Conservation (phyloP, 2,797 vertebrate genomes). For the Erpetoichthys calabaricus region DNA sequence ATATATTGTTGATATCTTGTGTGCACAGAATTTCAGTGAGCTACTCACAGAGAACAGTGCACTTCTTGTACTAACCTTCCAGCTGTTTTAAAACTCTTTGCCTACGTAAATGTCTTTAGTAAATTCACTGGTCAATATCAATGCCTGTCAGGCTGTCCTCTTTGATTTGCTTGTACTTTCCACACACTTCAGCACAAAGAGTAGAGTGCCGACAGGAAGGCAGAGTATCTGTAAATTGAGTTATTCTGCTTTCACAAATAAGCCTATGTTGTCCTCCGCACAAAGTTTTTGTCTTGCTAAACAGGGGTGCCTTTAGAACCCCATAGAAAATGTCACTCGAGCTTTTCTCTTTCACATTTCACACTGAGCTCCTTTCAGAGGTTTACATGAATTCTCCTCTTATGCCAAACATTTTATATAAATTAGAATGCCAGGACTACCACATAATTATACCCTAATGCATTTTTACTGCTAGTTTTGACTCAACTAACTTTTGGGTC, state of each 20-base stretch:
- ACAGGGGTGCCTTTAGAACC: not conserved
- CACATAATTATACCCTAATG: too few relatives aligned
- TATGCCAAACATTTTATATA: too few relatives aligned
- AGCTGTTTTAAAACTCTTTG: conserved; percentile 6
- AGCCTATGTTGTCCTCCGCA: conserved; percentile 3
- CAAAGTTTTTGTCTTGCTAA: not conserved
- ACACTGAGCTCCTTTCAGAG: too few relatives aligned
- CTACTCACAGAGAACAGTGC: conserved; percentile 4
- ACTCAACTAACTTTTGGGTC: too few relatives aligned
- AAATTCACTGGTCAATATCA: conserved; percentile 2
- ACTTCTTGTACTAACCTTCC: conserved; percentile 6
- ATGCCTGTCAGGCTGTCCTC: conserved; percentile 1
- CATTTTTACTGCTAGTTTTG: too few relatives aligned
- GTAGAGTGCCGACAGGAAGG: not conserved
- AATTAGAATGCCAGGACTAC: too few relatives aligned
- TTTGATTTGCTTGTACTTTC: conserved; percentile 2
- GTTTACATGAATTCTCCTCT: too few relatives aligned
- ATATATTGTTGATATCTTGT: too few relatives aligned
- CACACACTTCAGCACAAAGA: conserved; percentile 1
- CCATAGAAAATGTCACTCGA: not conserved
- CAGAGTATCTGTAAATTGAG: not conserved
- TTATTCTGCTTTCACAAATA: conserved; percentile 5
- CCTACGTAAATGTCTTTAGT: conserved; percentile 4
- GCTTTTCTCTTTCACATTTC: not conserved
- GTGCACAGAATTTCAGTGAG: not conserved